Evolutionary conservation across 2,888 invertebrate species (phyloP).

Genomic region (Hypolimnas misippus): DNA sequence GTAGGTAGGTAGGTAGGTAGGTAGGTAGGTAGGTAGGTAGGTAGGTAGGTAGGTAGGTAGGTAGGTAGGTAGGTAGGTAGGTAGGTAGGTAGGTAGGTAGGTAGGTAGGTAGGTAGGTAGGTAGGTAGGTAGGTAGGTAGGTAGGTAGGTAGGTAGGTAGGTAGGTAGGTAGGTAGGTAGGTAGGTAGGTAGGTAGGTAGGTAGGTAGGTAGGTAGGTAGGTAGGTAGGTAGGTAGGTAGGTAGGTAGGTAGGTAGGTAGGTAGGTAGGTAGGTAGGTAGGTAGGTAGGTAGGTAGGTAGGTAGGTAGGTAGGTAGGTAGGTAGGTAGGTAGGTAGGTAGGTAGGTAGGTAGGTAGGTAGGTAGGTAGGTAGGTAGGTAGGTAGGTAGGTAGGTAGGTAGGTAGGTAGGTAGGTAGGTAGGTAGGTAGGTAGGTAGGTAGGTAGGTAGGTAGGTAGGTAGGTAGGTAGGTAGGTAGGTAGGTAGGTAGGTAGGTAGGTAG

Average conservation of each 20-base stretch:
- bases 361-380: conserved; percentile 1
- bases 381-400: conserved; percentile 1
- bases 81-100: conserved; percentile 1
- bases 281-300: conserved; percentile 1
- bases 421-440: conserved; percentile 1
- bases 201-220: conserved; percentile 1
- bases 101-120: conserved; percentile 1
- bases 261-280: conserved; percentile 1
- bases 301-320: conserved; percentile 1
- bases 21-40: no score
- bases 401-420: conserved; percentile 1
- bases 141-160: conserved; percentile 1
- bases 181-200: conserved; percentile 1
- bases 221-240: conserved; percentile 1
- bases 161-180: conserved; percentile 1
- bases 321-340: conserved; percentile 1
- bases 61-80: conserved; percentile 1
- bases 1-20: no score
- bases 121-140: conserved; percentile 1
- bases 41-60: background rate
- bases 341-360: conserved; percentile 1
- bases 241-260: conserved; percentile 1
- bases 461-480: conserved; percentile 1
- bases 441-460: conserved; percentile 1
- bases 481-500: conserved; percentile 1